A percentile compares a stretch with the other conserved stretches of the same genome.
phyloP scores from a whole-genome alignment of 2,888 invertebrate genomes.

The Clivina fossor region DNA sequence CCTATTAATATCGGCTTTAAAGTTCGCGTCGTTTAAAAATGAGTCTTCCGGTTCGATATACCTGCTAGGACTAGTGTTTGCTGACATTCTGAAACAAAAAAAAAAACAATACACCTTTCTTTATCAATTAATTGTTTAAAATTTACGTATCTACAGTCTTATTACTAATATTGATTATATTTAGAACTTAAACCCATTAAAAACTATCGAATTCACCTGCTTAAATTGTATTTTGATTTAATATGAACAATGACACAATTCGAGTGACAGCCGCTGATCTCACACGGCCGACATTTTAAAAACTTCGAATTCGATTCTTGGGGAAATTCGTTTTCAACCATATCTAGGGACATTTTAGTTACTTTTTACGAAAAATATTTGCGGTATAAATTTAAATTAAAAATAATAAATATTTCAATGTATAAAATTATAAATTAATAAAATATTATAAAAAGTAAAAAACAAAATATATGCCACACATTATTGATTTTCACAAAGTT shows the following conservation, averaged over 20 bases:
- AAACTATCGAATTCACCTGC: constrained; percentile 9
- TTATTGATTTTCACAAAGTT: too few species aligned
- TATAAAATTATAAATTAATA: not conserved
- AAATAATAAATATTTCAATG: too few species aligned
- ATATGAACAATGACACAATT: constrained; percentile 28
- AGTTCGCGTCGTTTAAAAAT: constrained; percentile 60
- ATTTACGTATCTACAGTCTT: not conserved
- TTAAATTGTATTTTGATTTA: constrained; percentile 9
- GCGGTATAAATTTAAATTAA: too few species aligned
- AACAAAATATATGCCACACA: not conserved
- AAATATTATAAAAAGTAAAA: not conserved
- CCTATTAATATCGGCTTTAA: constrained; percentile 75
- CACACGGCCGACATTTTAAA: constrained; percentile 23
- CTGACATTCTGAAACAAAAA: constrained; percentile 56
- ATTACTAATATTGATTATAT: constrained; percentile 1
- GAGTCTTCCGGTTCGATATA: constrained; percentile 69
- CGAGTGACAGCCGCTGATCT: constrained; percentile 28
- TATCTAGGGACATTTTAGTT: too few species aligned
- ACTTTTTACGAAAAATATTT: too few species aligned
- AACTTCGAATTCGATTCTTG: too few species aligned
- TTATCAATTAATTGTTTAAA: not conserved
- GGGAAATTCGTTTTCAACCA: not conserved
- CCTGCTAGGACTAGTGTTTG: constrained; percentile 62
- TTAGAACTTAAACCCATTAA: not conserved
- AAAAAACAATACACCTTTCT: not conserved